A percentile compares a stretch with the other conserved stretches of the same genome.
Evolutionary conservation across 2,797 vertebrate genomes (phyloP).

Genomic region (Percopsis omiscomaycus): DNA sequence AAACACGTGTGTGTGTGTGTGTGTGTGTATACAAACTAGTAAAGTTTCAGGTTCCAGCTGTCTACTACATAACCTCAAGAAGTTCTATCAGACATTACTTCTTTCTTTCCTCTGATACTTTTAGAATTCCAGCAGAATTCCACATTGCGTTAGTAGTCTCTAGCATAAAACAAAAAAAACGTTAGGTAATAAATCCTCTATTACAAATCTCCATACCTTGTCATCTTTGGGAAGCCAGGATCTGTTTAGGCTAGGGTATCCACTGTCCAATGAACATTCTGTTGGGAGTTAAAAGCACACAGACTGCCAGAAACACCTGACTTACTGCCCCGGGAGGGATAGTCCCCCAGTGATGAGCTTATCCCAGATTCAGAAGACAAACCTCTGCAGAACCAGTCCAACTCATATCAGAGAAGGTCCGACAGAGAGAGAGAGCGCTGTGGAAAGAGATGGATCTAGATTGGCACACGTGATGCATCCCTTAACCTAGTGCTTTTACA

Average conservation of each 20-base stretch:
- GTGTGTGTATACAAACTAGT: neutral
- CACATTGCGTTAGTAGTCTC: neutral
- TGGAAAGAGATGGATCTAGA: constrained; percentile 64
- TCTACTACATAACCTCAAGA: neutral
- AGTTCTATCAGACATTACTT: neutral
- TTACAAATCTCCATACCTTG: constrained; percentile 67
- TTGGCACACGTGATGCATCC: too few relatives aligned
- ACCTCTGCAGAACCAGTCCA: constrained; percentile 39
- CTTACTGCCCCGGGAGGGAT: constrained; percentile 39
- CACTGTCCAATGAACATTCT: constrained; percentile 81
- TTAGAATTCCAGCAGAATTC: constrained; percentile 1
- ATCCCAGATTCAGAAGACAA: constrained; percentile 37
- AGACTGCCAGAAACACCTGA: constrained; percentile 66
- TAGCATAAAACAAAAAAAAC: neutral
- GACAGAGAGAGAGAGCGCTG: constrained; percentile 39
- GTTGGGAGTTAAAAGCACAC: constrained; percentile 69
- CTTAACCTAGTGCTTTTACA: too few relatives aligned
- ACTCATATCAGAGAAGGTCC: constrained; percentile 58
- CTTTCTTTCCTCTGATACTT: neutral
- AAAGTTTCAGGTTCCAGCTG: neutral
- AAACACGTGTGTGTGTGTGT: neutral
- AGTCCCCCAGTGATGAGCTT: constrained; percentile 38
- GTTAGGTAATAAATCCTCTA: neutral
- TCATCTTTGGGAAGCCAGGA: constrained; percentile 83
- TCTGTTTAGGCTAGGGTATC: constrained; percentile 76